Conservation (phyloP, 2,797 vertebrate species). For the Orientallactaga sibirica region DNA sequence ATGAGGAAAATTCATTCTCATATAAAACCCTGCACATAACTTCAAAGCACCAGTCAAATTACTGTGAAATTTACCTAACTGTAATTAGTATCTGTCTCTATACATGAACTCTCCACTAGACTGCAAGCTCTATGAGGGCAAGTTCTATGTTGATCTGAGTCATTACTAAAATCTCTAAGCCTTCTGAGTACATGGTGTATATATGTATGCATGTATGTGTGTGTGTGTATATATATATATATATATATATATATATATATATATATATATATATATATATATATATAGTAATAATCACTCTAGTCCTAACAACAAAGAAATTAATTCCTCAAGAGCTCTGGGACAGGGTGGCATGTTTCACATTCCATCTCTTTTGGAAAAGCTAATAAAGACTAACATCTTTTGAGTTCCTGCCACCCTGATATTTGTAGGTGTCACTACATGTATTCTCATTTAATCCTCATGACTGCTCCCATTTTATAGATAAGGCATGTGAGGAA, state of each 20-base stretch:
- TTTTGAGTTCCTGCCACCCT: slow-evolving; percentile 7
- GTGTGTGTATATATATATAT: too few relatives aligned
- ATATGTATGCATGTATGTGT: too few relatives aligned
- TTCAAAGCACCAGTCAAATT: slow-evolving; percentile 13
- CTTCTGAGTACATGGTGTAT: neutral
- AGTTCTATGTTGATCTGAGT: neutral
- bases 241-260: too few relatives aligned
- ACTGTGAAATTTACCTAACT: neutral
- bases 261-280: too few relatives aligned
- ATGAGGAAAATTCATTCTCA: neutral
- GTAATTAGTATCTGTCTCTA: neutral
- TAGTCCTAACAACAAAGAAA: neutral
- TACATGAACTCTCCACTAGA: neutral
- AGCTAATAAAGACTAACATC: neutral
- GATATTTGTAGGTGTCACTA: neutral
- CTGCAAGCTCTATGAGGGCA: neutral
- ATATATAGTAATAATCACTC: neutral
- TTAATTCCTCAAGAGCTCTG: slow-evolving; percentile 2
- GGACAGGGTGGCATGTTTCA: neutral
- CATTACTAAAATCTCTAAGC: neutral
- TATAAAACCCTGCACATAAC: neutral
- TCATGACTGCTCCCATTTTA: slow-evolving; percentile 38
- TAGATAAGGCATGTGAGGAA: neutral
- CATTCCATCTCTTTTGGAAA: neutral
- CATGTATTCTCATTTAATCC: slow-evolving; percentile 33